Evolutionary conservation across 2,113 vertebrate genomes (phyloP), one percentile per base, ranked within the genome.

Genomic region (Bettongia penicillata): DNA sequence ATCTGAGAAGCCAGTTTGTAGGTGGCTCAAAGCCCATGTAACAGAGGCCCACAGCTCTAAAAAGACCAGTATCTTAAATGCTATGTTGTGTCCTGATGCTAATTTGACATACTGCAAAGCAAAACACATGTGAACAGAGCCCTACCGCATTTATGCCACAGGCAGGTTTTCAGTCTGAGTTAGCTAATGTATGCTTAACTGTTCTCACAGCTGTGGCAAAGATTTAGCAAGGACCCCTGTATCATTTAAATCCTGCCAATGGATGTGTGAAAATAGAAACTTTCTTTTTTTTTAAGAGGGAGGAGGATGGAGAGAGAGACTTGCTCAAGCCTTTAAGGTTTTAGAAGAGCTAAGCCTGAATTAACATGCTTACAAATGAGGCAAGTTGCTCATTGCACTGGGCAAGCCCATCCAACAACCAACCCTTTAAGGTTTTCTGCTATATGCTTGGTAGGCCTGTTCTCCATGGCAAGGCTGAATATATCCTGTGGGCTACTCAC

Each of bases 301-400:
- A 43, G 16, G 1, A n/a, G 37, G n/a, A n/a, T 8, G 16, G 19
- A 84, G 16, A 84, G 37, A 84, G 68, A 84, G 68, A 84, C 43
- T 84, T 84, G 68, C n/a, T 43, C 61, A 97, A 10, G 89, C 94
- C 91, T 98, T 97, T 14, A 22, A 94, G 68, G 96, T 97, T 98
- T 96, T 97, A 97, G 95, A 95, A 94, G 95, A 97, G 93, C 93
- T 98, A 97, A 96, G 95, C 52, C 91, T 96, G 96, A 97, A 98
- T 97, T 97, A 97, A 92, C 50, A 97, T 95, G 91, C 94, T 98
- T 96, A 61, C 26, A 97, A 68, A 92, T 97, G 14, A 50, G 51
- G 26, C 43, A 91, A 91, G 49, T 50, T 96, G 52, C 91, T 96
- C 91, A 91, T 93, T 94, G 92, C 37, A 91, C 47, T 43, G 93